Evolutionary conservation across 2,113 vertebrate species (phyloP).

Genomic region (Hucho hucho): DNA sequence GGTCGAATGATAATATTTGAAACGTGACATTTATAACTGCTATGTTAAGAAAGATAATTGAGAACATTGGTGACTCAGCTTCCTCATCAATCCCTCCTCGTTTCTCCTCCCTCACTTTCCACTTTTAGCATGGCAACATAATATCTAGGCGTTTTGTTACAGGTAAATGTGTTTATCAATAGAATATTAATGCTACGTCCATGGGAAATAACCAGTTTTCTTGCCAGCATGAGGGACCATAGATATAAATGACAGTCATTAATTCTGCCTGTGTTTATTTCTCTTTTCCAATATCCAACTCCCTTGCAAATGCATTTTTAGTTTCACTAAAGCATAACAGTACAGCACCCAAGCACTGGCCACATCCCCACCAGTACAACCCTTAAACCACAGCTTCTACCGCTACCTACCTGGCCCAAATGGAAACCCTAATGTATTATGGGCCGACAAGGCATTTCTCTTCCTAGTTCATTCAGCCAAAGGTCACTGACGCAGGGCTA

Average conservation of each 20-base stretch:
- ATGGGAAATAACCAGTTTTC: no score
- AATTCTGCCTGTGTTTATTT: no score
- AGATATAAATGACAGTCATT: no score
- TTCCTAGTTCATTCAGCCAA: constrained; percentile 38
- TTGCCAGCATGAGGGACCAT: no score
- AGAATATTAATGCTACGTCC: no score
- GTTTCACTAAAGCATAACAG: not conserved
- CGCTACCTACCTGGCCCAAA: not conserved
- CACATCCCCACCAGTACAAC: not conserved
- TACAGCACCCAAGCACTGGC: not conserved
- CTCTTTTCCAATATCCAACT: no score
- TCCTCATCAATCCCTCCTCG: no score
- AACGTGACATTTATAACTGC: constrained; percentile 17
- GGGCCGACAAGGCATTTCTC: constrained; percentile 26
- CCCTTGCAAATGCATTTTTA: not conserved
- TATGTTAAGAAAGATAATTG: not conserved
- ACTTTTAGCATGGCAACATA: no score
- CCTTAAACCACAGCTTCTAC: no score
- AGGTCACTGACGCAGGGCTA: constrained; percentile 40
- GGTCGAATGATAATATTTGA: constrained; percentile 24
- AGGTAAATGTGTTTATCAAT: no score
- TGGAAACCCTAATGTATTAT: constrained; percentile 28
- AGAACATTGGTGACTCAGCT: not conserved
- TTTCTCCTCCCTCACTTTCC: no score
- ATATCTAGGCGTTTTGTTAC: no score